Percentiles rank a stretch among this genome's conserved stretches.
phyloP scores from a whole-genome alignment of 2,113 vertebrate species.

The Gambusia holbrooki region DNA sequence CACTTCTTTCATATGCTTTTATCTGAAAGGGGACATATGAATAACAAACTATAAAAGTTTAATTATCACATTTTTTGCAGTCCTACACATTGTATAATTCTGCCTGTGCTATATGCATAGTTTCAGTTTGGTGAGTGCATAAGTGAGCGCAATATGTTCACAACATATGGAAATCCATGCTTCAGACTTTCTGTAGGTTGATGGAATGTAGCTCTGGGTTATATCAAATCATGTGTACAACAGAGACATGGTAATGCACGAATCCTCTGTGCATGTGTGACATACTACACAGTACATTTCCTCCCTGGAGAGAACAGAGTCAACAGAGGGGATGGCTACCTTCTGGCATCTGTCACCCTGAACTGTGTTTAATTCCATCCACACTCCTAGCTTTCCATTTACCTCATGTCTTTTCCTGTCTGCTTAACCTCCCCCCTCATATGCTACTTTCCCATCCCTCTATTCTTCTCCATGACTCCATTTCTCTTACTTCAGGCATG shows the following conservation, averaged over 20 bases:
- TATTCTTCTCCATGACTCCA: not conserved
- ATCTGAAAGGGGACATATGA: too few relatives aligned
- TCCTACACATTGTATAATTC: not conserved
- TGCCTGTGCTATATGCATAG: not conserved
- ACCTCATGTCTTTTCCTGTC: not conserved
- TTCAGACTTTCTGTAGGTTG: not conserved
- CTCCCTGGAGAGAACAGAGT: not conserved
- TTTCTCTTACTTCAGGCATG: not conserved
- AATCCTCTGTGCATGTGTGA: not conserved
- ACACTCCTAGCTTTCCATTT: not conserved
- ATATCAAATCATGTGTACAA: not conserved
- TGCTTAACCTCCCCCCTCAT: not conserved
- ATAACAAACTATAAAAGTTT: too few relatives aligned
- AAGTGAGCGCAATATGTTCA: not conserved
- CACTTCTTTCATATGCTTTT: too few relatives aligned
- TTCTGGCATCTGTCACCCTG: constrained; percentile 34
- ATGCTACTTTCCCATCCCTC: not conserved
- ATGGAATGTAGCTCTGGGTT: not conserved
- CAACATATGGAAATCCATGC: not conserved
- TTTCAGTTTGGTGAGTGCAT: not conserved
- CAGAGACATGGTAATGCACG: not conserved
- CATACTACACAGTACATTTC: not conserved
- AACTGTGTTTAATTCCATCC: constrained; percentile 31
- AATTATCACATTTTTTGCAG: too few relatives aligned
- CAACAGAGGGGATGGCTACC: constrained; percentile 1